phyloP scores from a whole-genome alignment of 2,888 invertebrate genomes.

The Eupelmus urozonus region DNA sequence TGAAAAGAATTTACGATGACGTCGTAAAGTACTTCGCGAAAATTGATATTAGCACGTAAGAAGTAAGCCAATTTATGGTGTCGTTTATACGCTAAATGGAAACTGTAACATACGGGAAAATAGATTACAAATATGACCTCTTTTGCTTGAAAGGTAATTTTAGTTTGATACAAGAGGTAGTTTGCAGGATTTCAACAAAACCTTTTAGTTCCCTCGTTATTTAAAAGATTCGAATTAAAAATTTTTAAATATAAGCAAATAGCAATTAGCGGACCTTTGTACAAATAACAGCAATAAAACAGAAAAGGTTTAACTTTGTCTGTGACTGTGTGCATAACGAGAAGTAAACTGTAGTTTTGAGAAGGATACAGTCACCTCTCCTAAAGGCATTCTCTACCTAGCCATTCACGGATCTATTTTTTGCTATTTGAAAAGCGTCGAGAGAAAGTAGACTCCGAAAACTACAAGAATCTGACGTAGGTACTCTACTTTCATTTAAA shows the following conservation, averaged over 20 bases:
- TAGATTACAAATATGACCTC: background rate
- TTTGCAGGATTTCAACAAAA: no score
- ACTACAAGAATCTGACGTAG: conserved; percentile 3
- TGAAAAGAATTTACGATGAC: conserved; percentile 22
- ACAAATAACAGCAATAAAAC: background rate
- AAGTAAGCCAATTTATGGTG: conserved; percentile 20
- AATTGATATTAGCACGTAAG: conserved; percentile 22
- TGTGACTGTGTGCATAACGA: background rate
- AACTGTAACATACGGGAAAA: conserved; percentile 17
- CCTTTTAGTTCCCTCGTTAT: no score
- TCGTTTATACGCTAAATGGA: conserved; percentile 19
- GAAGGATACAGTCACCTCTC: background rate
- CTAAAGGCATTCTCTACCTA: background rate
- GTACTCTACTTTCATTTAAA: background rate
- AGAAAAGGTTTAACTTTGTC: conserved; percentile 29
- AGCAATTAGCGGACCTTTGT: no score
- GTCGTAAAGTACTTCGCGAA: background rate
- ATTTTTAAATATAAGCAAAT: no score
- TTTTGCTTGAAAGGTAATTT: background rate
- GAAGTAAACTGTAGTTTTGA: background rate
- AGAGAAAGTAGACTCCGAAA: conserved; percentile 39
- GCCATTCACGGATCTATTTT: conserved; percentile 1
- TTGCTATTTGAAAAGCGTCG: conserved; percentile 21
- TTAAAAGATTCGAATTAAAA: no score
- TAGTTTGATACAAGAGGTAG: background rate